Percentiles rank a stretch among this genome's conserved stretches.
Evolutionary conservation across 2,888 invertebrate species (phyloP).

Genomic region (Parascotia fuliginaria): DNA sequence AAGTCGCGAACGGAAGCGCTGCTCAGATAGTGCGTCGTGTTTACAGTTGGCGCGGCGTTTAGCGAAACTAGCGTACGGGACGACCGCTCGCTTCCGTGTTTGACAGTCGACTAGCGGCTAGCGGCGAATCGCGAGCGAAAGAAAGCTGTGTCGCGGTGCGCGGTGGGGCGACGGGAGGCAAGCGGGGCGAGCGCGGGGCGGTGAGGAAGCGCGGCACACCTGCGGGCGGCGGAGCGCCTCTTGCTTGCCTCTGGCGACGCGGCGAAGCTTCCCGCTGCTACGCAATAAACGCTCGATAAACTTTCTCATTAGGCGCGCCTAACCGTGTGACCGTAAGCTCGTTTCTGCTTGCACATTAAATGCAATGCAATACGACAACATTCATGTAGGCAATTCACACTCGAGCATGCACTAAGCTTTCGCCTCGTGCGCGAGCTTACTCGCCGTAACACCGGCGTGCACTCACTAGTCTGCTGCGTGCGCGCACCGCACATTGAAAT

Average conservation of each 20-base stretch:
- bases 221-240: slow-evolving; percentile 74
- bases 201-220: slow-evolving; percentile 66
- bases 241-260: slow-evolving; percentile 66
- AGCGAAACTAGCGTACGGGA: slow-evolving; percentile 41
- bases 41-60: slow-evolving; percentile 81
- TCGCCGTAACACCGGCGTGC: slow-evolving; percentile 16
- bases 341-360: slow-evolving; percentile 76
- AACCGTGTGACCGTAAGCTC: slow-evolving; percentile 84
- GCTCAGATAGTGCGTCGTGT: slow-evolving; percentile 80
- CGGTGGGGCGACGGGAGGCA: slow-evolving; percentile 57
- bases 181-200: slow-evolving; percentile 53
- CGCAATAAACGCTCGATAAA: slow-evolving; percentile 86
- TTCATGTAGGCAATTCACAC: slow-evolving; percentile 68
- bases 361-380: slow-evolving; percentile 73
- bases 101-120: slow-evolving; percentile 81
- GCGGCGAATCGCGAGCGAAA: slow-evolving; percentile 55
- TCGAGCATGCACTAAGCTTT: slow-evolving; percentile 55
- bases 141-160: slow-evolving; percentile 66
- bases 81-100: slow-evolving; percentile 67
- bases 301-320: slow-evolving; percentile 85
- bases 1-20: slow-evolving; percentile 76
- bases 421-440: slow-evolving; percentile 52
- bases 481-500: slow-evolving; percentile 46
- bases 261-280: slow-evolving; percentile 82
- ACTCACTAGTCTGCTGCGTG: slow-evolving; percentile 44